Percentiles rank a stretch among this genome's conserved stretches.
These are phyloP conservation scores for Luperina nickerlii DNA, from an alignment of 2,888 invertebrate species.

Conservation along the genomic window DNA sequence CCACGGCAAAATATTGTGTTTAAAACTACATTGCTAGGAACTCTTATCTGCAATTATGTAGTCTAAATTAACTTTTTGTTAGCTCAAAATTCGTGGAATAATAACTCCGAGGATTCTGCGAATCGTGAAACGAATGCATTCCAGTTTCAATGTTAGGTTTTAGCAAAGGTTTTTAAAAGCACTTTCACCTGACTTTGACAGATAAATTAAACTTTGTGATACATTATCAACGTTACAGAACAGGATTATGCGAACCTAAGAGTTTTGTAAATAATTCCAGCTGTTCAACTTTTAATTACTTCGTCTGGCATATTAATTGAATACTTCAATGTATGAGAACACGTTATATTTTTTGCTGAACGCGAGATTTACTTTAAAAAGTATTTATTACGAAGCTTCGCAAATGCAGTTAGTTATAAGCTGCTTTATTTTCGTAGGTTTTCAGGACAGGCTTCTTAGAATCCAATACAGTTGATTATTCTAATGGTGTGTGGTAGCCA, in stretches of 20 bases:
- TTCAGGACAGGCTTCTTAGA: neutral
- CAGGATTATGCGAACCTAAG: neutral
- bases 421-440: neutral
- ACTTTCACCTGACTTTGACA: conserved; percentile 4
- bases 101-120: neutral
- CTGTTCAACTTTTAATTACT: neutral
- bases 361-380: no score
- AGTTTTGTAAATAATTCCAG: neutral
- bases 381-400: neutral
- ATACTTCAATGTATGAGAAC: neutral
- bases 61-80: neutral
- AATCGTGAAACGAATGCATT: conserved; percentile 8
- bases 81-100: neutral
- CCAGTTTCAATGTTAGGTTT: conserved; percentile 2
- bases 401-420: neutral
- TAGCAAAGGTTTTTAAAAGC: conserved; percentile 8
- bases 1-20: neutral
- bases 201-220: neutral
- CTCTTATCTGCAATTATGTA: neutral
- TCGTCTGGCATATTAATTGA: neutral
- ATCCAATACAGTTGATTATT: neutral
- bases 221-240: neutral
- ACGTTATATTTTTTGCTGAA: neutral
- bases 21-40: neutral
- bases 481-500: no score